Evolutionary conservation across 2,113 vertebrate species (phyloP).

Genomic region (Saiga tatarica): DNA sequence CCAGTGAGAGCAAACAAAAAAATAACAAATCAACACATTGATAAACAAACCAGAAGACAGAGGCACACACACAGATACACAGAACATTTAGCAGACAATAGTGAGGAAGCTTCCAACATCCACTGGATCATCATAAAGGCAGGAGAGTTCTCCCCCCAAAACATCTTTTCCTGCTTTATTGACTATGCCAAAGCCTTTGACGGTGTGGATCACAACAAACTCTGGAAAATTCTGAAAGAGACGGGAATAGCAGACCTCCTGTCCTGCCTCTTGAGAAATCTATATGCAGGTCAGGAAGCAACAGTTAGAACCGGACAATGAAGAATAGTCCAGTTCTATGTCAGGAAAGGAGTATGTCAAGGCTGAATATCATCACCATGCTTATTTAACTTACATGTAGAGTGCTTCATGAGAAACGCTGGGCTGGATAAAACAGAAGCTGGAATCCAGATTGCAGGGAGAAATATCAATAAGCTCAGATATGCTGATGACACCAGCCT

Average conservation of each 20-base stretch:
- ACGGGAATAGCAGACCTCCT: not conserved
- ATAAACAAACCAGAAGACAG: not conserved
- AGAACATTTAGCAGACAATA: not conserved
- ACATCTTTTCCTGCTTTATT: not conserved
- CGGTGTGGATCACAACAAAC: not conserved
- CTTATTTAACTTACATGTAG: not conserved
- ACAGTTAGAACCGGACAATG: not conserved
- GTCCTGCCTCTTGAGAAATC: not conserved
- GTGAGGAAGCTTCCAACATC: not conserved
- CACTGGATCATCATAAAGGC: too few species aligned
- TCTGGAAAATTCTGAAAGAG: not conserved
- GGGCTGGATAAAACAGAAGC: not conserved
- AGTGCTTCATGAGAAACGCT: not conserved
- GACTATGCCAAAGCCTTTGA: not conserved
- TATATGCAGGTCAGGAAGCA: not conserved
- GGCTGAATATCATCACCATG: not conserved
- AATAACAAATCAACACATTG: fast-evolving
- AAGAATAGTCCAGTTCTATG: not conserved
- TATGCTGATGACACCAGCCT: not conserved
- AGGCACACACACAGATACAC: not conserved
- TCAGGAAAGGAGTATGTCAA: not conserved
- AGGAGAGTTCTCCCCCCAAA: too few species aligned
- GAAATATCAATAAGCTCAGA: not conserved
- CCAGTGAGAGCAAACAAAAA: not conserved
- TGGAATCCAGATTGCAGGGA: fast-evolving